These are phyloP conservation scores for Semibalanus balanoides DNA, from an alignment of 1,140 invertebrate species.

Conservation along the genomic window DNA sequence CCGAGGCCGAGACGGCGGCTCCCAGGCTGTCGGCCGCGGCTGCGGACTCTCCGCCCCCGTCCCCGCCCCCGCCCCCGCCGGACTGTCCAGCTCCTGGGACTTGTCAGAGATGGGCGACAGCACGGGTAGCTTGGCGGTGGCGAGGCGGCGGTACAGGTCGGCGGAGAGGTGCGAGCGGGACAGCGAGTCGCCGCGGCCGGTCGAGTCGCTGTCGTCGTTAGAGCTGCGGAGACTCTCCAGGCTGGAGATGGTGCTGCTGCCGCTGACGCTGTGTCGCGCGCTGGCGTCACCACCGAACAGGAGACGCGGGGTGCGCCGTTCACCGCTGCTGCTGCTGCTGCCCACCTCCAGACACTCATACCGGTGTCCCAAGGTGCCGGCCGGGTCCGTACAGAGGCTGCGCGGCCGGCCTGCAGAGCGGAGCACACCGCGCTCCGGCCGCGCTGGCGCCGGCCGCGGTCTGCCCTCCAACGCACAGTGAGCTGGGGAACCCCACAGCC, in stretches of 20 bases:
- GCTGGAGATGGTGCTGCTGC: slow-evolving; percentile 40
- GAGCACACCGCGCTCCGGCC: background rate
- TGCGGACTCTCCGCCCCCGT: slow-evolving; percentile 33
- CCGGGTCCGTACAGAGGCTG: background rate
- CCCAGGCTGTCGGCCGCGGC: slow-evolving; percentile 25
- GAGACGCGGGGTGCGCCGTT: background rate
- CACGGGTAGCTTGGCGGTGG: slow-evolving; percentile 59
- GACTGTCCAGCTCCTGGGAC: slow-evolving; percentile 64
- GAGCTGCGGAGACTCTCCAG: slow-evolving; percentile 67
- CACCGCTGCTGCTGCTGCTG: background rate
- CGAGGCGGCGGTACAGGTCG: slow-evolving; percentile 27
- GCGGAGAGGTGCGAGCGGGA: slow-evolving; percentile 39
- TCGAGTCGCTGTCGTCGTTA: slow-evolving; percentile 36
- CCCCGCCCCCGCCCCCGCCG: slow-evolving; percentile 43
- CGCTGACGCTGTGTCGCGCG: background rate
- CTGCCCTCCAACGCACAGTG: background rate
- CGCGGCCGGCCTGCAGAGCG: too few species aligned
- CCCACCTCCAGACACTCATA: background rate
- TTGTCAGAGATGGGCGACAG: slow-evolving; percentile 78
- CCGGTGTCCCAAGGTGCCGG: background rate
- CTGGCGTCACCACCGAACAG: background rate
- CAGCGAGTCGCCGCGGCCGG: slow-evolving; percentile 30
- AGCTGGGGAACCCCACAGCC: background rate
- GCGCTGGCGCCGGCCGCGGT: too few species aligned
- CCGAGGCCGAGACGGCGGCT: slow-evolving; percentile 18